Base-by-base conservation (phyloP, 2,888 invertebrate genomes). In the Pyrocoelia pectoralis region DNA sequence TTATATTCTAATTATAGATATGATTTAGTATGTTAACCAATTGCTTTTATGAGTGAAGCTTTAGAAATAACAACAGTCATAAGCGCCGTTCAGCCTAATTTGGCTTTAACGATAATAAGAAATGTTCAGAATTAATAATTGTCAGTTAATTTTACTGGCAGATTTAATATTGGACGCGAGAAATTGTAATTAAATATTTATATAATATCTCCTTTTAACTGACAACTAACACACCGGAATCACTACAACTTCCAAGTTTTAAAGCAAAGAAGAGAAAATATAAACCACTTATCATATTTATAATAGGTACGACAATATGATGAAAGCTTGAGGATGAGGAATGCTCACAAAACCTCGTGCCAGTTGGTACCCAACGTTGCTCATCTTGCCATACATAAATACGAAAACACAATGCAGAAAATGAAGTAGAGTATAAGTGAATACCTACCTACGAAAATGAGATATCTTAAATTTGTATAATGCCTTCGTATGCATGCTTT, bases 241-340 rank as follows among this genome's bases (percentile, higher is more conserved):
- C n/a, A n/a, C n/a, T n/a, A n/a, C n/a, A n/a, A n/a, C n/a, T n/a
- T n/a, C n/a, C n/a, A n/a, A n/a, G n/a, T n/a, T n/a, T n/a, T n/a
- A n/a, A 17, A 33, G 48, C 13, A 41, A 48, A 33, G 19, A 57
- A 33, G 50, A 46, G 28, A 59, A 53, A 53, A 52, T 43, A 51
- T 41, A 41, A 52, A 43, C 41, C 18, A 43, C 41, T 13, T 54
- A 43, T 19, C 46, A 59, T 54, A 63, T 43, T 63, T 54, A 58
- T 68, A 65, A 66, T 52, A 54, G 58, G 54, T 60, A 56, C 61
- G 58, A 68, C 64, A 66, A 68, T 64, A 65, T 66, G 68, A 66
- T 66, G 56, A 66, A 64, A 64, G 65, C 62, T 66, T 60, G 54
- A 65, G 46, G 50, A 46, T 52, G 38, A 56, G 56, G 56, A 64